Percentiles rank a stretch among this genome's conserved stretches.
Evolutionary conservation across 2,113 vertebrate genomes (phyloP).

Genomic region (Eulemur macaco): DNA sequence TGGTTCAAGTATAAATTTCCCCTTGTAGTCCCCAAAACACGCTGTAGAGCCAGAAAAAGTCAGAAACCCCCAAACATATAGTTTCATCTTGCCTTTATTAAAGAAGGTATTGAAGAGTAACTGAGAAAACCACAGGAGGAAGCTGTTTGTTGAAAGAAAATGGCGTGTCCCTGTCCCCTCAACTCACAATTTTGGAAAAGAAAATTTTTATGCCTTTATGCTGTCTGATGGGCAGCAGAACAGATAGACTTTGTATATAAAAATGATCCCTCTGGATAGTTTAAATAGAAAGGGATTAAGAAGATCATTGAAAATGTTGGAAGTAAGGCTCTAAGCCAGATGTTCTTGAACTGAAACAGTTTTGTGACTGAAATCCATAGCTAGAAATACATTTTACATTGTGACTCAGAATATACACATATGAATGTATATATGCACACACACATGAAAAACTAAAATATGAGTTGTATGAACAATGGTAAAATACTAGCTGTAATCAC

Average conservation of each 20-base stretch:
- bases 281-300: constrained; percentile 43
- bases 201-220: neutral
- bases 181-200: neutral
- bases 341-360: neutral
- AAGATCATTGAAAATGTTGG: constrained; percentile 62
- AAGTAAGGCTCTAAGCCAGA: constrained; percentile 24
- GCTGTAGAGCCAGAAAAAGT: neutral
- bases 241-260: constrained; percentile 9
- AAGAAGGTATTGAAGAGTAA: neutral
- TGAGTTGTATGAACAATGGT: neutral
- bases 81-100: constrained; percentile 25
- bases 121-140: neutral
- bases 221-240: neutral
- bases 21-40: neutral
- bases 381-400: neutral
- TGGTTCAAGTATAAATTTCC: neutral
- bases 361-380: constrained; percentile 29
- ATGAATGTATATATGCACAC: neutral
- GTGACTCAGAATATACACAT: constrained; percentile 17
- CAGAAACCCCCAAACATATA: neutral
- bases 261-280: neutral
- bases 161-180: neutral
- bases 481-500: neutral
- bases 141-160: neutral
- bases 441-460: neutral